These are phyloP conservation scores for Laspeyria flexula DNA, from an alignment of 2,888 invertebrate genomes.

Conservation along the genomic window DNA sequence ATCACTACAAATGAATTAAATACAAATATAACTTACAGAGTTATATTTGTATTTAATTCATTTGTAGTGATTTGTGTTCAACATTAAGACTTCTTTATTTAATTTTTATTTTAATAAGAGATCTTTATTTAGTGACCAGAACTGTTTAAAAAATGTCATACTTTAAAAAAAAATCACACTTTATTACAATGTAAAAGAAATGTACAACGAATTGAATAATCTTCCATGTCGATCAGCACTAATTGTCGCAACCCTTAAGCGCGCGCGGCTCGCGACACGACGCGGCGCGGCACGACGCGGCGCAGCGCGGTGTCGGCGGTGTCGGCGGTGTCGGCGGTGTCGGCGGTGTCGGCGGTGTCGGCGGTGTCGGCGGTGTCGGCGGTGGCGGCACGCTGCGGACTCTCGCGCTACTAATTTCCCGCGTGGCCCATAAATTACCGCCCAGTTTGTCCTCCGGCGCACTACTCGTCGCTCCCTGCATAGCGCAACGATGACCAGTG, in stretches of 20 bases:
- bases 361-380: conserved; percentile 12
- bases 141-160: too few relatives aligned
- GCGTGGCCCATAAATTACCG: conserved; percentile 65
- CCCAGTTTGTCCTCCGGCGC: conserved; percentile 53
- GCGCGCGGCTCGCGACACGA: conserved; percentile 5
- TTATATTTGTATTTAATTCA: too few relatives aligned
- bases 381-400: conserved; percentile 17
- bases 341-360: conserved; percentile 11
- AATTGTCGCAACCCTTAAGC: conserved; percentile 20
- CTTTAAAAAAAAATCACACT: not conserved
- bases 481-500: conserved; percentile 19
- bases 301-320: not conserved
- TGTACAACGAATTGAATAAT: conserved; percentile 19
- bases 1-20: too few relatives aligned
- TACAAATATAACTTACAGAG: too few relatives aligned
- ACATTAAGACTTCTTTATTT: too few relatives aligned
- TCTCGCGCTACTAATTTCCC: conserved; percentile 63
- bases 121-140: too few relatives aligned
- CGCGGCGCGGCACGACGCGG: conserved; percentile 13
- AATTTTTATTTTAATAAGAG: too few relatives aligned
- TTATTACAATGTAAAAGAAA: conserved; percentile 1
- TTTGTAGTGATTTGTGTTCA: too few relatives aligned
- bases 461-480: conserved; percentile 27
- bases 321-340: conserved; percentile 12
- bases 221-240: conserved; percentile 22